Evolutionary conservation across 2,797 vertebrate genomes (phyloP), one percentile per base, ranked within the genome.

Genomic region (Australoheros facetus): DNA sequence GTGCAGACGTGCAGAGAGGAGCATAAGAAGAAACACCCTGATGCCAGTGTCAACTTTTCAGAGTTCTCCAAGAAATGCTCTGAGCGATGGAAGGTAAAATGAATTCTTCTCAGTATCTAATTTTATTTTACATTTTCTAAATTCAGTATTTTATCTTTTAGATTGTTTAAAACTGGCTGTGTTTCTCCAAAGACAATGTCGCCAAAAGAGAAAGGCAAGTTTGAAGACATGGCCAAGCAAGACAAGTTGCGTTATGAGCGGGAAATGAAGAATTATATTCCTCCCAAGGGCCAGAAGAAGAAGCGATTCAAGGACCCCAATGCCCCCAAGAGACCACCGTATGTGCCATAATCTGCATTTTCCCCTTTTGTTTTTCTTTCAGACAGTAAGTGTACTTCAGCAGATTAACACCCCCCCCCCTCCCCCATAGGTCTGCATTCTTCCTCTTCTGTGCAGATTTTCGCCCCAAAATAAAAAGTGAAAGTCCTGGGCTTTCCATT

Each of bases 21-120:
- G 91, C 98, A 99, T 89, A 99, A 99, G 96, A 99, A 99, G 94
- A 99, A 99, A 89, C 97, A 99, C 83, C 98, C 98, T 7, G 98
- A 97, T 77, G 97, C 97, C 11, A 93, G 92, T 56, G 98, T 99
- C 89, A 99, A 99, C 96, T 99, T 99, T 82, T 95, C 98, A 90
- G 98, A 99, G 90, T 99, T 99, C 95, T 99, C 97, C 92, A 99
- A 99, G 96, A 99, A 98, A 92, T 99, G 98, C 90, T 99, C 98
- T 79, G 98, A 99, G 92, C 89, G 97, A 88, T 99, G 98, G 98
- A 99, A 96, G 98, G 98, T 99, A 96, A 76, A 45, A 7, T 53
- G 2, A 34, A 21, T 56, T 2, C 12, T 37, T 32, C 1, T 66
- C 2, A 62, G 17, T 30, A 57, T 51, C 16, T 45, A 8, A 3